Evolutionary conservation across 2,797 vertebrate genomes (phyloP), one percentile per base, ranked within the genome.

Genomic region (Cirrhinus molitorella): DNA sequence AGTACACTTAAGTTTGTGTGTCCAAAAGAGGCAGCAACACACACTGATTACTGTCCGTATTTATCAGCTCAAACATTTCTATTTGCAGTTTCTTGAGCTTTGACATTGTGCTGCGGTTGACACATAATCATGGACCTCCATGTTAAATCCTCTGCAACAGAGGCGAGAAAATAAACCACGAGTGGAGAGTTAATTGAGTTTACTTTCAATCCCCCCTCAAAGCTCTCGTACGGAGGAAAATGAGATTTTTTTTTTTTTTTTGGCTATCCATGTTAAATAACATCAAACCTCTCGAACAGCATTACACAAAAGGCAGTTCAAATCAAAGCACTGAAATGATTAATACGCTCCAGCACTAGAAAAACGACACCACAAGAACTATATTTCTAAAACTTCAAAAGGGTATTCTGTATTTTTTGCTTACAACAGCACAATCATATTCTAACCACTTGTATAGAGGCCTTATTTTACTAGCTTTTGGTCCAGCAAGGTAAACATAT

Each of bases 371-470:
- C 55, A 77, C 34, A 43, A 86, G 12, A 77, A 88, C 87, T 84
- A 88, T 77, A 85, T 84, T 84, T 87, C 87, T 89, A 80, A 61
- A 80, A 94, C 93, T 92, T 94, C 94, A 92, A 94, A 94, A 93
- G 90, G 90, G 79, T 79, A 25, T 81, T 80, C 83, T 92, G 81
- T 81, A 28, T 57, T 71, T 43, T 55, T 81, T 57, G 71, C 66
- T 84, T 80, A 81, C 59, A 31, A 14, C 51, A 49, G 79, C 43
- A 68, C 23, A 25, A 67, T 67, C 34, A 37, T 81, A 23, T 80
- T 79, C 82, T 14, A 80, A 74, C 43, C 13, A 21, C 16, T 61
- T 63, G 57, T 66, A 79, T 51, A 23, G 19, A 76, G 53, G 31
- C 7, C 25, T 71, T 65, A 45, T 51, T 80, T 73, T 78, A 83